Evolutionary conservation across 2,888 invertebrate genomes (phyloP).

Genomic region (Mayetiola destructor): DNA sequence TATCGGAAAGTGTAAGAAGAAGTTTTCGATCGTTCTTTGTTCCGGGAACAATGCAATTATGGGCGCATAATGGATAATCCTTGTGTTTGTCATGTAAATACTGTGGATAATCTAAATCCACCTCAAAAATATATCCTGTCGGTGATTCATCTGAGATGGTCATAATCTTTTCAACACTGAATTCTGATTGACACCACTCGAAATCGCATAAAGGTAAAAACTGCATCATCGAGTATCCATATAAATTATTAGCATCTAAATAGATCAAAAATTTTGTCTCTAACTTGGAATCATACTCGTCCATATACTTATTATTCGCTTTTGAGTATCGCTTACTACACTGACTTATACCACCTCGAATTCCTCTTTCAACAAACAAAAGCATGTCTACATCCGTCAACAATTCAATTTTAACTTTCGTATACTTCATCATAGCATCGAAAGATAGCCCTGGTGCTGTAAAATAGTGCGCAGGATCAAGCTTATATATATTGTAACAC

Average conservation of each 20-base stretch:
- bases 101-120: constrained; percentile 20
- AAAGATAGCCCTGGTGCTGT: constrained; percentile 26
- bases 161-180: constrained; percentile 14
- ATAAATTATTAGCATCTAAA: constrained; percentile 28
- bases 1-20: constrained; percentile 21
- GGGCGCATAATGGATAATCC: constrained; percentile 12
- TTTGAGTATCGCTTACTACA: constrained; percentile 20
- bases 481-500: constrained; percentile 18
- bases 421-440: constrained; percentile 28
- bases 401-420: constrained; percentile 24
- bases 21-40: constrained; percentile 19
- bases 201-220: constrained; percentile 24
- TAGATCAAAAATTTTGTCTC: constrained; percentile 23
- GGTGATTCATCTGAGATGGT: constrained; percentile 17
- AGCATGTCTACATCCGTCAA: constrained; percentile 27
- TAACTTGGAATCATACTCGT: constrained; percentile 20
- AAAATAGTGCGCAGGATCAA: constrained; percentile 27
- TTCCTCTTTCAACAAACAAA: constrained; percentile 23
- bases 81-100: constrained; percentile 22
- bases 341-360: constrained; percentile 22
- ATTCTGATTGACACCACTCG: constrained; percentile 22
- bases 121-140: constrained; percentile 24
- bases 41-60: constrained; percentile 15
- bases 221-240: constrained; percentile 27
- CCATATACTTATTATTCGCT: constrained; percentile 26